Evolutionary conservation across 2,888 invertebrate species (phyloP).

Genomic region (Selenia dentaria): DNA sequence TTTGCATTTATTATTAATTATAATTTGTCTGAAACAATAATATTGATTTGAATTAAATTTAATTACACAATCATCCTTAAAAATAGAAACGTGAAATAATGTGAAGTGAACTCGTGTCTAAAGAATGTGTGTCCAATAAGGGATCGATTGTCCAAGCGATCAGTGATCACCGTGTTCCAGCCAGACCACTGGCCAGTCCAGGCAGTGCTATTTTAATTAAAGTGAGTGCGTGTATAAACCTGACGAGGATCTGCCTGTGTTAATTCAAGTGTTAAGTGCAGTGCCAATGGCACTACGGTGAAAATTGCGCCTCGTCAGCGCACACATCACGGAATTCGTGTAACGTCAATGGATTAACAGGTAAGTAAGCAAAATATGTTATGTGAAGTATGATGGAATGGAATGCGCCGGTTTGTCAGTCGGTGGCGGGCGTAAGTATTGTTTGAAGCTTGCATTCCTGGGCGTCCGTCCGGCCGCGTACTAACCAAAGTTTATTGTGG

Average conservation of each 20-base stretch:
- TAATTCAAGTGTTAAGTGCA: constrained; percentile 16
- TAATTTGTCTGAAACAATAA: too few species aligned
- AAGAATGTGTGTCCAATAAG: constrained; percentile 3
- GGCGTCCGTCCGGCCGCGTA: constrained; percentile 22
- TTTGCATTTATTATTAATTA: too few species aligned
- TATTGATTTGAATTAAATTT: too few species aligned
- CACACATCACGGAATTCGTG: constrained; percentile 19
- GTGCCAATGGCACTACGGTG: constrained; percentile 22
- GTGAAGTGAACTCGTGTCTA: background rate
- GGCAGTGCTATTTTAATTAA: constrained; percentile 45
- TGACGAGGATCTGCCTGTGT: background rate
- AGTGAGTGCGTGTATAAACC: constrained; percentile 35
- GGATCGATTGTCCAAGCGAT: constrained; percentile 8
- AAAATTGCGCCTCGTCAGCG: constrained; percentile 15
- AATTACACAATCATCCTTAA: too few species aligned
- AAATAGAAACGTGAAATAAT: too few species aligned
- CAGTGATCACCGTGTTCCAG: too few species aligned
- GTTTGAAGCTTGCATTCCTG: constrained; percentile 36
- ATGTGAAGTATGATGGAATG: constrained; percentile 40
- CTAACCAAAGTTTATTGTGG: background rate
- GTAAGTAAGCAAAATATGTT: constrained; percentile 52
- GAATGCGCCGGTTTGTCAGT: constrained; percentile 49
- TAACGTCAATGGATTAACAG: constrained; percentile 67
- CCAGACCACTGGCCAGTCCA: too few species aligned
- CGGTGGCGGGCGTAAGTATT: constrained; percentile 35